Conservation (phyloP, 2,888 invertebrate genomes). For the Macrosoma leucophasiata region DNA sequence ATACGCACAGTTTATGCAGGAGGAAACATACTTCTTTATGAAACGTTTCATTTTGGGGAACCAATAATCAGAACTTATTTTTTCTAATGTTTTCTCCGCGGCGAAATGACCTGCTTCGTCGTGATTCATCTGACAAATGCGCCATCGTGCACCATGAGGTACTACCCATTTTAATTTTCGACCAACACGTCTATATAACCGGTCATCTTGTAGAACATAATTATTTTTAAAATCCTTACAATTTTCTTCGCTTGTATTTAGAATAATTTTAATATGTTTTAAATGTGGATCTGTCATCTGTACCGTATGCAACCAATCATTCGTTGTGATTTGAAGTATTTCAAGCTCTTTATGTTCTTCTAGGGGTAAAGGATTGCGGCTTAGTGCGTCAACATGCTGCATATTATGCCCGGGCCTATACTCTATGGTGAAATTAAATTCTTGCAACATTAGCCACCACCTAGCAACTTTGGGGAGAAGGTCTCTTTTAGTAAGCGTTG, state of each 20-base stretch:
- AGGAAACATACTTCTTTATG: slow-evolving; percentile 13
- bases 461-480: slow-evolving; percentile 29
- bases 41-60: slow-evolving; percentile 11
- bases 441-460: slow-evolving; percentile 16
- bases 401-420: slow-evolving; percentile 9
- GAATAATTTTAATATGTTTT: slow-evolving; percentile 2
- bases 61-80: slow-evolving; percentile 7
- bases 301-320: slow-evolving; percentile 6
- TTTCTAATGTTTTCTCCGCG: slow-evolving; percentile 10
- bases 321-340: slow-evolving; percentile 2
- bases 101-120: slow-evolving; percentile 16
- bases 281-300: slow-evolving; percentile 8
- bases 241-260: neutral
- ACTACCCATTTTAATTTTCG: neutral
- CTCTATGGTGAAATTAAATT: slow-evolving; percentile 11
- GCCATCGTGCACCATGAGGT: slow-evolving; percentile 3
- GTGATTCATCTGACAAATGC: slow-evolving; percentile 6
- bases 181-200: neutral
- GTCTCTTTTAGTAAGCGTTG: slow-evolving; percentile 11
- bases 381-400: slow-evolving; percentile 7
- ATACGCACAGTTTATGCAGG: slow-evolving; percentile 17
- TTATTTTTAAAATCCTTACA: slow-evolving; percentile 3
- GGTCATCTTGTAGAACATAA: too few relatives aligned
- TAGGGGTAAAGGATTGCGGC: slow-evolving; percentile 8
- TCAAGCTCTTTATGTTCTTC: neutral